These are phyloP conservation scores for Helicoverpa armigera DNA, from an alignment of 1,140 invertebrate species.

Conservation along the genomic window DNA sequence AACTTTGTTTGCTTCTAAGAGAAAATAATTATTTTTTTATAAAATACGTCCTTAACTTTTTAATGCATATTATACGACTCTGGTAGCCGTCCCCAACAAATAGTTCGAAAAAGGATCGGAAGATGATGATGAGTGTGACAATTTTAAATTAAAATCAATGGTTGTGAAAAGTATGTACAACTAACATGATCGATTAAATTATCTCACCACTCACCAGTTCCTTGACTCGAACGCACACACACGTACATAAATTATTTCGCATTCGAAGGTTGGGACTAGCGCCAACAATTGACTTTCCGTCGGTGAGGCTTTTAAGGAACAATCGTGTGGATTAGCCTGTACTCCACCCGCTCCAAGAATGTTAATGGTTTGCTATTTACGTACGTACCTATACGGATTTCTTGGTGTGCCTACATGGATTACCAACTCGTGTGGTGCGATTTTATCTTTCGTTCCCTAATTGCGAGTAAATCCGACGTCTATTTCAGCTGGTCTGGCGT, in stretches of 20 bases:
- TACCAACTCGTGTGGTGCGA: slow-evolving; percentile 32
- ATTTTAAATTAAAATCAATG: too few species aligned
- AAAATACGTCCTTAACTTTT: too few species aligned
- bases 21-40: too few species aligned
- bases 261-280: slow-evolving; percentile 30
- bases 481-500: slow-evolving; percentile 10
- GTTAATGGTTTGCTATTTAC: slow-evolving; percentile 54
- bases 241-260: slow-evolving; percentile 48
- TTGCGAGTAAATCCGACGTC: slow-evolving; percentile 33
- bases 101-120: too few species aligned
- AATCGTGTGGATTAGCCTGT: slow-evolving; percentile 57
- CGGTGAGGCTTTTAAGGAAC: slow-evolving; percentile 59
- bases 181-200: too few species aligned
- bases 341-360: slow-evolving; percentile 43
- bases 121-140: too few species aligned
- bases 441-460: slow-evolving; percentile 43
- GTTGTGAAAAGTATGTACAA: too few species aligned
- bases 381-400: slow-evolving; percentile 24
- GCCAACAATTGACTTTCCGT: slow-evolving; percentile 58
- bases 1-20: too few species aligned
- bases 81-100: too few species aligned
- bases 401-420: slow-evolving; percentile 41
- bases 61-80: too few species aligned
- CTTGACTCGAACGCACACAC: not conserved
- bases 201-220: not conserved